Percentiles rank a stretch among this genome's conserved stretches.
phyloP scores from a whole-genome alignment of 1,140 invertebrate genomes.

The Pygmarrhopalites habei region DNA sequence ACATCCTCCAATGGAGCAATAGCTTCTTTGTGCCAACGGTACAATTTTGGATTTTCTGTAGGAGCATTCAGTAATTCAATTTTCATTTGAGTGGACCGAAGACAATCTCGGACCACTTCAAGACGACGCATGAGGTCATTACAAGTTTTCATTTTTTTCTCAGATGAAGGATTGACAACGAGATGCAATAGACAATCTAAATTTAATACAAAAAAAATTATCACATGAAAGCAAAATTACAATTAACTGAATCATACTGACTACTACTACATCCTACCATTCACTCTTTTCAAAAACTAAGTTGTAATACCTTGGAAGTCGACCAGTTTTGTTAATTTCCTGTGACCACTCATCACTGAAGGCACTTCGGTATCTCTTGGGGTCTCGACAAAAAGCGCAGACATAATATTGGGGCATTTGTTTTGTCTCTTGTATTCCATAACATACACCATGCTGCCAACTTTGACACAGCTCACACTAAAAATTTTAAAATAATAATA shows the following conservation, averaged over 20 bases:
- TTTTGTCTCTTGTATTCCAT: conserved; percentile 68
- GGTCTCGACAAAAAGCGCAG: conserved; percentile 76
- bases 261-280: too few species aligned
- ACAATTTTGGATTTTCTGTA: conserved; percentile 27
- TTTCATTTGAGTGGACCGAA: conserved; percentile 59
- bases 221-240: too few species aligned
- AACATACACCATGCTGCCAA: conserved; percentile 88
- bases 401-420: conserved; percentile 85
- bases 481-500: conserved; percentile 22
- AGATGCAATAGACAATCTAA: too few species aligned
- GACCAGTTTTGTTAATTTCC: conserved; percentile 77
- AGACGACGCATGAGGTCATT: conserved; percentile 6
- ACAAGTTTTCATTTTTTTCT: background rate
- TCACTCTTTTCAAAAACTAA: too few species aligned
- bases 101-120: conserved; percentile 23
- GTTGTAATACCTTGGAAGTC: conserved; percentile 53
- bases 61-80: conserved; percentile 60
- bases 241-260: too few species aligned
- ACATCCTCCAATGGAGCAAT: conserved; percentile 8
- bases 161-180: background rate
- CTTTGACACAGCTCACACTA: conserved; percentile 89
- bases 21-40: conserved; percentile 22
- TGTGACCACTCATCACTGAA: conserved; percentile 73
- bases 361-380: conserved; percentile 59
- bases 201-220: too few species aligned